Evolutionary conservation across 2,113 vertebrate species (phyloP).

Genomic region (Boulengeromyrus knoepffleri): DNA sequence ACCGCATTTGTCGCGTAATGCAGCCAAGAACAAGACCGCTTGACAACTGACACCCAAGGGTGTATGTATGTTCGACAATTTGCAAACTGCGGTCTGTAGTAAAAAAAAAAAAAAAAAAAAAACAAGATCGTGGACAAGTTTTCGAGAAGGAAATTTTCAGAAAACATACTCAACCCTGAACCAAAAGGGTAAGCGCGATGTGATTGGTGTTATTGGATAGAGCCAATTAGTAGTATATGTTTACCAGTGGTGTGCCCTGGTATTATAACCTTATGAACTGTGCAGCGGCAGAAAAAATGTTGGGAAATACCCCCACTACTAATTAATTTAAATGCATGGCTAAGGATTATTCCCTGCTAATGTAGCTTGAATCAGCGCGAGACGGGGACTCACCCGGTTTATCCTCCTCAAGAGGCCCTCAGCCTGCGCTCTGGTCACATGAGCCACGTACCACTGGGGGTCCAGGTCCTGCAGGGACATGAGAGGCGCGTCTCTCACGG

Average conservation of each 20-base stretch:
- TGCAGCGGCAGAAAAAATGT: background rate
- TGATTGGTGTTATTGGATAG: no score
- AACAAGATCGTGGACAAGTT: no score
- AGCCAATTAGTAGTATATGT: background rate
- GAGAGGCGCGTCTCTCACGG: background rate
- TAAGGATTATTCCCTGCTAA: background rate
- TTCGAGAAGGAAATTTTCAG: no score
- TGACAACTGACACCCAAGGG: background rate
- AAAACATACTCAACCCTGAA: background rate
- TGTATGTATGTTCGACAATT: background rate
- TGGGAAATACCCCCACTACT: background rate
- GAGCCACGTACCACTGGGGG: conserved; percentile 75
- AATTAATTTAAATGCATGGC: no score
- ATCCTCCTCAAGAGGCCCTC: conserved; percentile 73
- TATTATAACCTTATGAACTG: background rate
- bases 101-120: no score
- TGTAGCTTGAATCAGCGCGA: background rate
- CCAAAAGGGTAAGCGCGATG: background rate
- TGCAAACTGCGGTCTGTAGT: background rate
- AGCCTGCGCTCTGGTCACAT: conserved; percentile 70
- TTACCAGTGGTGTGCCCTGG: background rate
- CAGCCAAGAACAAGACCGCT: no score
- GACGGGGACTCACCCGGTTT: conserved; percentile 63
- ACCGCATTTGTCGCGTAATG: no score
- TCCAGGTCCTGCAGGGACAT: conserved; percentile 53